A percentile compares a stretch with the other conserved stretches of the same genome.
These are phyloP conservation scores for Andrena dorsata DNA, from an alignment of 2,888 invertebrate genomes.

Conservation along the genomic window DNA sequence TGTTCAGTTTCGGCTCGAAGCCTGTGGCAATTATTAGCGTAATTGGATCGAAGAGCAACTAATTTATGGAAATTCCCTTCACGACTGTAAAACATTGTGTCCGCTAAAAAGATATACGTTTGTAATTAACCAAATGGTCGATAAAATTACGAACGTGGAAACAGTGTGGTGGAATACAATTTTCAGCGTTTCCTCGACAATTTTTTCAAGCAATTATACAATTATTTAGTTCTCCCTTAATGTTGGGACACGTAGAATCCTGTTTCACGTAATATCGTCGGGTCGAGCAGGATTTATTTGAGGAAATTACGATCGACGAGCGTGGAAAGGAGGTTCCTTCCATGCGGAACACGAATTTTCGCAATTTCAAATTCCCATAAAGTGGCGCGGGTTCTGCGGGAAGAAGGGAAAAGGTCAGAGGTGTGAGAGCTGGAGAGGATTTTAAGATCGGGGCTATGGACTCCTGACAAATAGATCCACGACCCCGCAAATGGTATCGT, in stretches of 20 bases:
- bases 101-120: not conserved
- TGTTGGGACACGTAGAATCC: no score
- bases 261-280: not conserved
- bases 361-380: constrained; percentile 37
- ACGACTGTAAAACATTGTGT: not conserved
- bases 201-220: not conserved
- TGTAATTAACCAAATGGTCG: not conserved
- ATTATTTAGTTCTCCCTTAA: not conserved
- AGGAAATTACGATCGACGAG: not conserved
- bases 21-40: constrained; percentile 3
- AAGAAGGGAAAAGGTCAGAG: constrained; percentile 15
- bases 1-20: not conserved
- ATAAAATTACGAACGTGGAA: not conserved
- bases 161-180: not conserved
- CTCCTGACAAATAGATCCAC: constrained; percentile 38
- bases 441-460: constrained; percentile 27
- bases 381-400: constrained; percentile 5
- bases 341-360: constrained; percentile 26
- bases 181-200: not conserved
- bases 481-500: constrained; percentile 21
- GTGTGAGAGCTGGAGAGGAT: constrained; percentile 7
- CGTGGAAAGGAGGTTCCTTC: not conserved
- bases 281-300: not conserved
- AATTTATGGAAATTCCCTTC: not conserved
- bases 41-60: constrained; percentile 4